Conservation (phyloP, 2,113 vertebrate species). For the Isichthys henryi region DNA sequence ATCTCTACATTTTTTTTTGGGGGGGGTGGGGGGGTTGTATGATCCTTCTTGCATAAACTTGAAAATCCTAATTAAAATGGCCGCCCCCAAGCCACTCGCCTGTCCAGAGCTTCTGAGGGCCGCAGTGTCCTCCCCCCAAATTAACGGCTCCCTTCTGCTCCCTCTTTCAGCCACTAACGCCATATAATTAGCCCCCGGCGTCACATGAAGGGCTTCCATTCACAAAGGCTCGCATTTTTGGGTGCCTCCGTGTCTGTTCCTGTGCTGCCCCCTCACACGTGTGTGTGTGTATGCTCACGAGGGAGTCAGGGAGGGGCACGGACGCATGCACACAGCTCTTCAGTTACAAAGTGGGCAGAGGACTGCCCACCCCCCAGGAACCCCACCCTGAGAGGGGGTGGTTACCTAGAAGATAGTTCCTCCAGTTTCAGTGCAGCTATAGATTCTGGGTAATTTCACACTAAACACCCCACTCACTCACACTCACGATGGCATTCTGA, state of each 20-base stretch:
- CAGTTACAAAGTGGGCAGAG: background rate
- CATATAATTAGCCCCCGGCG: background rate
- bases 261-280: background rate
- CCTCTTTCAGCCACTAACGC: background rate
- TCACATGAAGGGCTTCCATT: background rate
- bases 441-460: background rate
- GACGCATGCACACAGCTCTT: background rate
- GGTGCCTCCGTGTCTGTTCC: background rate
- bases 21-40: conserved; percentile 16
- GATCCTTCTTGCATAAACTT: background rate
- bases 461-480: background rate
- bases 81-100: background rate
- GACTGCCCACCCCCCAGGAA: background rate
- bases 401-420: background rate
- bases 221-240: conserved; percentile 5
- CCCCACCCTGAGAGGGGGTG: background rate
- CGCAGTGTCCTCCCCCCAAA: background rate
- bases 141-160: background rate
- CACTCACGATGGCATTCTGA: background rate
- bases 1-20: background rate
- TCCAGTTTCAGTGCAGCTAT: background rate
- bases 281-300: background rate
- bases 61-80: background rate
- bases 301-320: background rate
- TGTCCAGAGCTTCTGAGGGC: background rate